Conservation (phyloP, 2,797 vertebrate genomes). For the Scolopax rusticola region DNA sequence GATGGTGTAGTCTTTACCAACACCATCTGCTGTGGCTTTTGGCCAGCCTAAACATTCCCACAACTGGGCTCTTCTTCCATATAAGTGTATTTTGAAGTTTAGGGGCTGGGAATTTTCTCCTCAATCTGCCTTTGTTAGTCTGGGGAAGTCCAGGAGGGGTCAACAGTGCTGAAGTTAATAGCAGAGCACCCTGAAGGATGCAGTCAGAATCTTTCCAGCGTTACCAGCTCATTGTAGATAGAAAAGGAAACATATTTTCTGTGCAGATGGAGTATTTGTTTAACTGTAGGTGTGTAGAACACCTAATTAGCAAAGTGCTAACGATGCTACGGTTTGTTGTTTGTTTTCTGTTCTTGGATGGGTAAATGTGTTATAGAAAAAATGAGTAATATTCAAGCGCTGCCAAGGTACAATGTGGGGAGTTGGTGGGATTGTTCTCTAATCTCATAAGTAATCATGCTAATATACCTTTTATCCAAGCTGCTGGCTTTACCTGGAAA, state of each 20-base stretch:
- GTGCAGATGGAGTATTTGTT: background rate
- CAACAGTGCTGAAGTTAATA: accelerated
- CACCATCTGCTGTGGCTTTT: background rate
- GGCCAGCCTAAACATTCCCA: accelerated
- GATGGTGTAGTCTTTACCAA: background rate
- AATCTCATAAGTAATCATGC: background rate
- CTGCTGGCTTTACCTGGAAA: background rate
- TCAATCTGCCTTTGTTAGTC: background rate
- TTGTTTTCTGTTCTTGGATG: background rate
- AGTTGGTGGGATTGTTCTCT: background rate
- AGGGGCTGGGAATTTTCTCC: background rate
- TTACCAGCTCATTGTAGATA: background rate
- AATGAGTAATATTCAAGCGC: background rate
- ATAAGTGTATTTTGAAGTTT: accelerated
- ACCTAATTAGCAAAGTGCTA: background rate
- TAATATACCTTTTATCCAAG: background rate
- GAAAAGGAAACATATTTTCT: background rate
- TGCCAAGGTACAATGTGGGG: background rate
- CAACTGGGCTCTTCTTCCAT: accelerated
- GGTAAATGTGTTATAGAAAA: conserved; percentile 31
- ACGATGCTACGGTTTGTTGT: background rate
- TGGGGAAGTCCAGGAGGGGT: too few relatives aligned
- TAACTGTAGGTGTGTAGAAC: background rate
- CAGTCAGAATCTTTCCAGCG: background rate
- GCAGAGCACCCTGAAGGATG: background rate